Evolutionary conservation across 2,888 invertebrate genomes (phyloP).

Genomic region (Lithophane ornitopus): DNA sequence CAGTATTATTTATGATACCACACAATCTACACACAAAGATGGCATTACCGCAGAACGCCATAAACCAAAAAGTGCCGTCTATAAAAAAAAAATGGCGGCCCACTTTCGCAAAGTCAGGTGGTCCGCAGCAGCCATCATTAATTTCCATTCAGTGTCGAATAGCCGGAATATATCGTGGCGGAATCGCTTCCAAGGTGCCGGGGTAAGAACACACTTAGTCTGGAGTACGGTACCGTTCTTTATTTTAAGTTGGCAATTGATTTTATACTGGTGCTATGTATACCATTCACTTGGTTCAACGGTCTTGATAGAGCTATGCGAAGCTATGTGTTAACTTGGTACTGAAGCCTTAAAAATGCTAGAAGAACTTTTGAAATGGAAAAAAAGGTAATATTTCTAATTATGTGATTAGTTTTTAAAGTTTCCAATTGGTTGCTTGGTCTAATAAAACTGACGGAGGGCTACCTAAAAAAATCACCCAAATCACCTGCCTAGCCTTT

Average conservation of each 20-base stretch:
- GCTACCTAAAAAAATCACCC: not conserved
- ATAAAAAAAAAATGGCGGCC: conserved; percentile 80
- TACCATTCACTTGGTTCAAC: conserved; percentile 22
- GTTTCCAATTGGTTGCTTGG: not conserved
- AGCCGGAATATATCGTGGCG: conserved; percentile 72
- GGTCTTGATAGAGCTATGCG: conserved; percentile 3
- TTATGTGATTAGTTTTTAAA: not conserved
- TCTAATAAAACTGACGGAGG: not conserved
- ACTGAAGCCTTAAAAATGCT: conserved; percentile 5
- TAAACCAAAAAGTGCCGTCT: conserved; percentile 74
- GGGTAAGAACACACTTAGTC: conserved; percentile 64
- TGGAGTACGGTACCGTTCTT: conserved; percentile 64
- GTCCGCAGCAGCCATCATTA: conserved; percentile 83
- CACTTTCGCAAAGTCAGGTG: conserved; percentile 85
- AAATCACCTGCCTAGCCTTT: too few relatives aligned
- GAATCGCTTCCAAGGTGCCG: conserved; percentile 64
- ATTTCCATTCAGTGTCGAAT: conserved; percentile 86
- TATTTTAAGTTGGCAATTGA: conserved; percentile 72
- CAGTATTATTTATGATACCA: conserved; percentile 24
- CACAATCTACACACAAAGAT: conserved; percentile 48
- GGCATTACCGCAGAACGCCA: conserved; percentile 73
- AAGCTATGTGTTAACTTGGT: conserved; percentile 7
- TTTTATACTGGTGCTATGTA: conserved; percentile 52
- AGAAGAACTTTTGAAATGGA: not conserved
- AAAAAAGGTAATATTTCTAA: not conserved